phyloP scores from a whole-genome alignment of 30 jellyfish, hydroid and myxozoan genomes.

The Hydractinia echinata region DNA sequence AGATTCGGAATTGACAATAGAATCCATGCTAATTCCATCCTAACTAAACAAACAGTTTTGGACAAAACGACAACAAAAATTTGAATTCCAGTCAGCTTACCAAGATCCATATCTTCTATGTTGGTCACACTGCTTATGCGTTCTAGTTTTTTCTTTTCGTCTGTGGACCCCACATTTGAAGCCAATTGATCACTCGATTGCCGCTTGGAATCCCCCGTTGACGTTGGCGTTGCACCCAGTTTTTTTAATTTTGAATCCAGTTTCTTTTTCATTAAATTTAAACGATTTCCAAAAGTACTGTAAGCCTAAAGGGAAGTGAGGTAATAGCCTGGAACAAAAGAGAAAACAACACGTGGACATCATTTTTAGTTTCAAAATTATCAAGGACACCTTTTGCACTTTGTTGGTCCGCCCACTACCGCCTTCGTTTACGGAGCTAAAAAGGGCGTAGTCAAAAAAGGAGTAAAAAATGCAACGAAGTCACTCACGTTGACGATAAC shows the following conservation, averaged over 20 bases:
- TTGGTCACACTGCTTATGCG: not conserved
- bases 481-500: constrained; percentile 80
- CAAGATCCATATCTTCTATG: constrained; percentile 41
- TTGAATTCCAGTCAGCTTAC: constrained; percentile 1
- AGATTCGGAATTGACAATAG: no score
- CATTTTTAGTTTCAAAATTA: no score
- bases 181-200: no score
- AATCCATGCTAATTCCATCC: no score
- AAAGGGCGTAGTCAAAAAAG: not conserved
- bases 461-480: not conserved
- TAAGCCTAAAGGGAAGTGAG: constrained; percentile 51
- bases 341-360: no score
- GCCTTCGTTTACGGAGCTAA: not conserved
- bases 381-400: no score
- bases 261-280: constrained; percentile 77
- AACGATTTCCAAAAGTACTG: constrained; percentile 81
- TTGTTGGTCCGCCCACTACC: no score
- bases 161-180: no score
- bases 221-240: constrained; percentile 6
- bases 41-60: no score
- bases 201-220: no score
- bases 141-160: not conserved
- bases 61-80: no score
- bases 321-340: no score
- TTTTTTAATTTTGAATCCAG: constrained; percentile 57